Evolutionary conservation across 2,113 vertebrate genomes (phyloP).

Genomic region (Cavia aperea): DNA sequence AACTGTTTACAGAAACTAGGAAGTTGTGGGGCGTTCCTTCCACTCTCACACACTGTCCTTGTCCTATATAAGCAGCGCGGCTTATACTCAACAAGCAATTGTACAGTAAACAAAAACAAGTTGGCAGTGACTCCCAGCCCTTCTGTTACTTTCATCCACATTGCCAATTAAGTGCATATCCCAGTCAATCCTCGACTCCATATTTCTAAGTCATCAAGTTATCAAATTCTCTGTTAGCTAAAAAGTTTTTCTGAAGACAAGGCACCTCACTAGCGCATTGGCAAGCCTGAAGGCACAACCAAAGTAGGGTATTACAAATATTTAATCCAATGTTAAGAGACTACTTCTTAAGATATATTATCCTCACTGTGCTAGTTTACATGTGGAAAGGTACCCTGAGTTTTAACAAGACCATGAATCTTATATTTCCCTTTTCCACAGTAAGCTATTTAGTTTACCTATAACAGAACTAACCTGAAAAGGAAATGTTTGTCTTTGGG

Average conservation of each 20-base stretch:
- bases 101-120: background rate
- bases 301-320: background rate
- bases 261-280: background rate
- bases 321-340: background rate
- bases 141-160: background rate
- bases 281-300: background rate
- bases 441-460: slow-evolving; percentile 30
- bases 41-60: background rate
- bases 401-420: background rate
- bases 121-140: background rate
- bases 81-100: background rate
- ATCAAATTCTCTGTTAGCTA: background rate
- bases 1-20: slow-evolving; percentile 40
- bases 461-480: slow-evolving; percentile 56
- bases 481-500: slow-evolving; percentile 49
- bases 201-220: background rate
- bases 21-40: slow-evolving; percentile 13
- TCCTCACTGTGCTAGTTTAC: background rate
- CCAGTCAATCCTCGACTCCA: background rate
- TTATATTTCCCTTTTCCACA: slow-evolving; percentile 18
- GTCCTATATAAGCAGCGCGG: background rate
- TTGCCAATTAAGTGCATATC: background rate
- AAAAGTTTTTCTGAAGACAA: background rate
- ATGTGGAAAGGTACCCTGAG: background rate
- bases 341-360: background rate